Conservation (phyloP, 2,888 invertebrate genomes). For the Mythimna vitellina region DNA sequence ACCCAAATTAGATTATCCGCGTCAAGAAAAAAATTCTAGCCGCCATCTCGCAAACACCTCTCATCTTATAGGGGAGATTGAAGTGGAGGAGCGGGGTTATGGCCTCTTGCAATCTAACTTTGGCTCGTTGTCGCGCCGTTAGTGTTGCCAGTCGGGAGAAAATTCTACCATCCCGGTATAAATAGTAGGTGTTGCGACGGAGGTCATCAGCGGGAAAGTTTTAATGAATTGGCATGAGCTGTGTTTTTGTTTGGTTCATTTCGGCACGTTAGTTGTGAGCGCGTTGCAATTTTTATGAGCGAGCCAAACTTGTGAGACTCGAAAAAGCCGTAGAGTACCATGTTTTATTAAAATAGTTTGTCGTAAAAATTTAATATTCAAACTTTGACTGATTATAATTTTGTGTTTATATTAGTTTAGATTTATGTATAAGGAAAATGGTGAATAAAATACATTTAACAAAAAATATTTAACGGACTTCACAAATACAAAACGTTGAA, state of each 20-base stretch:
- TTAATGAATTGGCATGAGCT: constrained; percentile 83
- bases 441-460: not conserved
- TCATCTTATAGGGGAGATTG: constrained; percentile 71
- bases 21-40: constrained; percentile 67
- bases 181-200: constrained; percentile 74
- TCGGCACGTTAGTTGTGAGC: constrained; percentile 65
- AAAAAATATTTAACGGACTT: not conserved
- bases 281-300: constrained; percentile 68
- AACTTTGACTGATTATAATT: constrained; percentile 6
- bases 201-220: constrained; percentile 81
- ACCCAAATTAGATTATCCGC: constrained; percentile 72
- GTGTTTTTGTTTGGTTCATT: constrained; percentile 70
- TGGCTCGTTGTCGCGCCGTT: constrained; percentile 82
- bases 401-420: not conserved
- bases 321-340: constrained; percentile 47
- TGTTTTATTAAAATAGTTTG: constrained; percentile 62
- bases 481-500: not conserved
- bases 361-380: constrained; percentile 26
- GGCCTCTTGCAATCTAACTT: constrained; percentile 83
- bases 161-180: constrained; percentile 72
- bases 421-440: not conserved
- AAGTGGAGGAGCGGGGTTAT: constrained; percentile 71
- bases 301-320: constrained; percentile 58
- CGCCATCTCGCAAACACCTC: constrained; percentile 68
- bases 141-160: constrained; percentile 76